phyloP scores from a whole-genome alignment of 30 jellyfish, hydroid and myxozoan genomes.

The Turritopsis dohrnii region DNA sequence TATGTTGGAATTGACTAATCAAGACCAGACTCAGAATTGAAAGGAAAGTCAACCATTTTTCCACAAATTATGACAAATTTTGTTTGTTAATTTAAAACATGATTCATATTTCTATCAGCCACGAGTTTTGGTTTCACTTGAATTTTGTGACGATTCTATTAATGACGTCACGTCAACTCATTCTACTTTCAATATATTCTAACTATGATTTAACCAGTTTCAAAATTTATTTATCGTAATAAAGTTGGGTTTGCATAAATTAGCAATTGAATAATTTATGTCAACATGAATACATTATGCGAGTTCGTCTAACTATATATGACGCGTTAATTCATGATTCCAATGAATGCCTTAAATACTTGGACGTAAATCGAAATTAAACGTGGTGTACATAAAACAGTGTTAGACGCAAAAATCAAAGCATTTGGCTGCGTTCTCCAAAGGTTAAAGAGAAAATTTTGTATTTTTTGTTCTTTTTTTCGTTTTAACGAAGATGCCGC shows the following conservation, averaged over 20 bases:
- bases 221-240: neutral
- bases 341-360: neutral
- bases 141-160: no score
- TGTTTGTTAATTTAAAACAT: neutral
- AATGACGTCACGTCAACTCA: neutral
- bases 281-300: neutral
- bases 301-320: neutral
- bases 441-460: neutral
- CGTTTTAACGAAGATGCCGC: slow-evolving; percentile 43
- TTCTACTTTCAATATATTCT: neutral
- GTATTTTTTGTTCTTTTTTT: neutral
- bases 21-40: no score
- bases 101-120: neutral
- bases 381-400: neutral
- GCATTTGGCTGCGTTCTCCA: neutral
- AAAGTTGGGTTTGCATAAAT: neutral
- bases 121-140: neutral
- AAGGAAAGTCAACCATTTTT: no score
- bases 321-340: neutral
- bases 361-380: neutral
- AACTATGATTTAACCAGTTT: no score
- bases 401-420: neutral
- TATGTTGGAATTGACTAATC: no score
- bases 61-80: neutral
- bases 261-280: neutral